Evolutionary conservation across 2,113 vertebrate species (phyloP).

Genomic region (Ascaphus truei): DNA sequence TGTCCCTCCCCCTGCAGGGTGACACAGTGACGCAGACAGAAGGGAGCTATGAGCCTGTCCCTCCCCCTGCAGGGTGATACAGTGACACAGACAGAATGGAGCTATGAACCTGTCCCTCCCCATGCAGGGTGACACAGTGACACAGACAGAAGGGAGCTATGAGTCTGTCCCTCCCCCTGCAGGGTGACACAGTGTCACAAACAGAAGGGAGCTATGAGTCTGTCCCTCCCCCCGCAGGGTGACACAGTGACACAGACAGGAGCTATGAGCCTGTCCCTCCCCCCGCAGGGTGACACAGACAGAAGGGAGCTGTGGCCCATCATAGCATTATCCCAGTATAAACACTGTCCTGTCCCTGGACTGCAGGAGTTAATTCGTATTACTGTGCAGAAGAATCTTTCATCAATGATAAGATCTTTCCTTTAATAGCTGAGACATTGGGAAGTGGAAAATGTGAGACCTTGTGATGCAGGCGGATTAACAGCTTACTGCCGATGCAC

Average conservation of each 20-base stretch:
- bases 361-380: background rate
- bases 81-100: no score
- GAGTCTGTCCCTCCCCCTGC: background rate
- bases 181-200: background rate
- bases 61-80: no score
- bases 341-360: background rate
- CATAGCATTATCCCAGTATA: background rate
- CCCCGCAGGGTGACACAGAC: background rate
- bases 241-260: background rate
- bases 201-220: background rate
- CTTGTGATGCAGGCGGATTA: background rate
- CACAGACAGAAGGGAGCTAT: background rate
- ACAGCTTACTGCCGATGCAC: background rate
- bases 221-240: background rate
- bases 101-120: no score
- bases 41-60: no score
- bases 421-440: conserved; percentile 2
- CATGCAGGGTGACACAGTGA: no score
- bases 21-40: no score
- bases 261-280: background rate
- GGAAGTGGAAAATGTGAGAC: conserved; percentile 24
- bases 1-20: no score
- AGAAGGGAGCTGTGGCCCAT: background rate
- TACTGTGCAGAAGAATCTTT: background rate
- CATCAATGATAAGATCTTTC: background rate